These are phyloP conservation scores for Chrysolophus pictus DNA, from an alignment of 2,797 vertebrate species.

Conservation along the genomic window DNA sequence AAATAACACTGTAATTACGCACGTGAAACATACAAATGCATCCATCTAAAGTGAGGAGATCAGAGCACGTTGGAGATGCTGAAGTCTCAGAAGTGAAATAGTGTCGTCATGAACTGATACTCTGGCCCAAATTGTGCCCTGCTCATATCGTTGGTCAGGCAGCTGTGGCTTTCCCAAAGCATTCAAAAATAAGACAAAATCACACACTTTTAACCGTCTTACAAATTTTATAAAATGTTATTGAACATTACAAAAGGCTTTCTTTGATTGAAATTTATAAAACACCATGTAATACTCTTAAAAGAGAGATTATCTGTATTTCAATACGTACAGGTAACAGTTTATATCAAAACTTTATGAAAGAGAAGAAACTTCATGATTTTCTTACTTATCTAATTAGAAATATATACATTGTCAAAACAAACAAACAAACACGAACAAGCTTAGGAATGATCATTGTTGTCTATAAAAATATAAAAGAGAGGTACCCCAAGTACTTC, in stretches of 20 bases:
- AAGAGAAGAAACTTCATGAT: background rate
- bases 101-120: accelerated
- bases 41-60: background rate
- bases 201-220: constrained; percentile 25
- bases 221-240: constrained; percentile 73
- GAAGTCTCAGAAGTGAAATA: background rate
- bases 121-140: background rate
- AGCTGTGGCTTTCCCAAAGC: background rate
- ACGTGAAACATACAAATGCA: background rate
- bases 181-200: background rate
- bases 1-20: background rate
- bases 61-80: background rate
- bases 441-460: background rate
- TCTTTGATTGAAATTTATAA: constrained; percentile 52
- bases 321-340: background rate
- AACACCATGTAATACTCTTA: constrained; percentile 2
- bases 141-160: background rate
- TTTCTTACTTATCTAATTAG: background rate
- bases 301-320: background rate
- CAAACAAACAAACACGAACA: background rate
- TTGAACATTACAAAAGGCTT: constrained; percentile 50
- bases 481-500: background rate
- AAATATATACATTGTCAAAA: constrained; percentile 2
- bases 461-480: constrained; percentile 41
- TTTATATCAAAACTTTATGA: constrained; percentile 20